phyloP scores from a whole-genome alignment of 1,140 invertebrate genomes.

The Ceratitis capitata region DNA sequence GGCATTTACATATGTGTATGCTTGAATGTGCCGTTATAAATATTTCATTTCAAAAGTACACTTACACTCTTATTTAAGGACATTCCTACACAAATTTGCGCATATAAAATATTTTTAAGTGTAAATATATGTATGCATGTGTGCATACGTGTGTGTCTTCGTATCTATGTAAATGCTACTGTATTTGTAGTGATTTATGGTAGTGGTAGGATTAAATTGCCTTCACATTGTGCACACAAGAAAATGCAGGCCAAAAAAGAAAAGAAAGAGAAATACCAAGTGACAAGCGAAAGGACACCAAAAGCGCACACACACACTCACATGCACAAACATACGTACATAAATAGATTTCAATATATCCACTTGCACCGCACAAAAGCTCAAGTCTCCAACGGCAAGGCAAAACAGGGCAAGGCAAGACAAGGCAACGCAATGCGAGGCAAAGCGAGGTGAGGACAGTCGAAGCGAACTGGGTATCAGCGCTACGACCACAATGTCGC shows the following conservation, averaged over 20 bases:
- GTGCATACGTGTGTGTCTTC: not conserved
- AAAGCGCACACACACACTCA: not conserved
- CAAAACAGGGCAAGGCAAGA: too few species aligned
- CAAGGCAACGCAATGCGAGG: too few species aligned
- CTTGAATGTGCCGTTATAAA: not conserved
- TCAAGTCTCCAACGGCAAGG: constrained; percentile 12
- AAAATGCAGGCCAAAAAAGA: not conserved
- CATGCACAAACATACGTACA: not conserved
- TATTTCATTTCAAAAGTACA: constrained; percentile 7
- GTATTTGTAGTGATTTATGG: constrained; percentile 11
- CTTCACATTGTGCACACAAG: constrained; percentile 24
- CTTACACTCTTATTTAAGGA: not conserved
- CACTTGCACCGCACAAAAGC: not conserved
- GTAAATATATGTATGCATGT: not conserved
- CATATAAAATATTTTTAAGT: too few species aligned
- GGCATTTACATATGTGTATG: not conserved
- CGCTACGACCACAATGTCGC: not conserved
- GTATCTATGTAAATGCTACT: not conserved
- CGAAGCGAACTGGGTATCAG: not conserved
- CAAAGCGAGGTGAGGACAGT: too few species aligned
- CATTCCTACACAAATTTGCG: too few species aligned
- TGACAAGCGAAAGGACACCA: constrained; percentile 33
- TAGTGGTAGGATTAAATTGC: constrained; percentile 31
- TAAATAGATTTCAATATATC: not conserved
- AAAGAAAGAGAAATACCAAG: not conserved